Evolutionary conservation across 64 coral and sea anemone species (phyloP), one percentile per base, ranked within the genome.

Genomic region (Dendronephthya gigantea): DNA sequence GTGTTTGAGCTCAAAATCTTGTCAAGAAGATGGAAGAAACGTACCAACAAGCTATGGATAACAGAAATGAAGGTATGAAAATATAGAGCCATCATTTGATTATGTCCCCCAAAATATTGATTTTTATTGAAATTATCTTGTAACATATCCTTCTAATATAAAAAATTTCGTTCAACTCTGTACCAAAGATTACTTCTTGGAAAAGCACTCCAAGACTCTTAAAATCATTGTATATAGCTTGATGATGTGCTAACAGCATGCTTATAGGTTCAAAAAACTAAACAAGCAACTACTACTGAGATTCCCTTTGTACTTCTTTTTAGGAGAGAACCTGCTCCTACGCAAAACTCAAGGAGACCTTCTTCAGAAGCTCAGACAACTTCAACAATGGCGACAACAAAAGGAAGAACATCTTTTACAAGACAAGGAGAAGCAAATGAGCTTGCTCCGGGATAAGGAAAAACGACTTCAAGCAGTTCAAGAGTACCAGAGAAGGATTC

Each of bases 401-500:
- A 34, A 35, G 36, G 32, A 79, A 34, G 72, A 79, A 79, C 72
- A 79, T 79, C 10, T 79, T 4, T 8, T 79, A 19, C 72, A 79
- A 79, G 72, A 79, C 36, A 79, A 79, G 36, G 72, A 79, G 29
- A 79, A 79, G 22, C 30, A 79, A 79, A 36, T 79, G 36, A 79
- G 36, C 32, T 0, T 79, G 10, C 30, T 79, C 37, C 11, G 36
- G 15, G 72, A 39, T 36, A 34, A 79, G 9, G 72, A 79, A 79
- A 79, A 8, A 79, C 30, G 32, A 79, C 72, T 79, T 33, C 72
- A 35, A 13, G 32, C 30, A 12, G 72, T 79, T 13, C 72, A 79
- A 79, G 72, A 79, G 36, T 79, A 79, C 72, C 72, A 79, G 72
- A 79, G 72, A 39, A 34, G 29, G 29, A 39, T 39, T 35, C 36